Evolutionary conservation across 1,140 invertebrate species (phyloP).

Genomic region (Heliconius melpomene): DNA sequence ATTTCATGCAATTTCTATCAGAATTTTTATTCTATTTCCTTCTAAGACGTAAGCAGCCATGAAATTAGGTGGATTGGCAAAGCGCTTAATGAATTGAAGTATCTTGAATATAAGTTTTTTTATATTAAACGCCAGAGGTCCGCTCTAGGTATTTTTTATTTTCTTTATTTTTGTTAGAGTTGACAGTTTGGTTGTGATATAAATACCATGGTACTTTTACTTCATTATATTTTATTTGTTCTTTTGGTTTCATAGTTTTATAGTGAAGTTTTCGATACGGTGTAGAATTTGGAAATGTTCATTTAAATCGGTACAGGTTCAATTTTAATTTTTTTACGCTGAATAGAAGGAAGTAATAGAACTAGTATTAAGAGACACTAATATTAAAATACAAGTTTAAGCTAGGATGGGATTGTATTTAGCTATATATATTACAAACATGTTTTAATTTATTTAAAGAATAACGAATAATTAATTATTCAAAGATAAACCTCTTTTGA

Average conservation of each 20-base stretch:
- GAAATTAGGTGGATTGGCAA: slow-evolving; percentile 42
- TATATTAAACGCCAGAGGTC: background rate
- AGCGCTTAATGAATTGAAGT: slow-evolving; percentile 34
- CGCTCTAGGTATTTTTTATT: background rate
- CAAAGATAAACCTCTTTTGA: background rate
- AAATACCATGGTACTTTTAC: background rate
- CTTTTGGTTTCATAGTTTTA: background rate
- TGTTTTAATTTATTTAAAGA: too few species aligned
- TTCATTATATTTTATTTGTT: background rate
- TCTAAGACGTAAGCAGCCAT: slow-evolving; percentile 40
- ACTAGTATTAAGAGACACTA: too few species aligned
- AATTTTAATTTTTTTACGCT: too few species aligned
- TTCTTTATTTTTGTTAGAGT: slow-evolving; percentile 17
- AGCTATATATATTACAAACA: too few species aligned
- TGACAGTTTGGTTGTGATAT: background rate
- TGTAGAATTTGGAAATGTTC: too few species aligned
- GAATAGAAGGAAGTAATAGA: too few species aligned
- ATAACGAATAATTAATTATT: too few species aligned
- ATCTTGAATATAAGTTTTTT: slow-evolving; percentile 18
- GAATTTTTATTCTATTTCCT: background rate
- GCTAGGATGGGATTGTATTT: too few species aligned
- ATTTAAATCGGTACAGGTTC: background rate
- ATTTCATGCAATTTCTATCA: background rate
- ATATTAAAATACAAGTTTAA: too few species aligned
- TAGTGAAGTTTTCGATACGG: too few species aligned